A percentile compares a stretch with the other conserved stretches of the same genome.
Evolutionary conservation across 2,797 vertebrate genomes (phyloP).

Genomic region (Manis javanica): DNA sequence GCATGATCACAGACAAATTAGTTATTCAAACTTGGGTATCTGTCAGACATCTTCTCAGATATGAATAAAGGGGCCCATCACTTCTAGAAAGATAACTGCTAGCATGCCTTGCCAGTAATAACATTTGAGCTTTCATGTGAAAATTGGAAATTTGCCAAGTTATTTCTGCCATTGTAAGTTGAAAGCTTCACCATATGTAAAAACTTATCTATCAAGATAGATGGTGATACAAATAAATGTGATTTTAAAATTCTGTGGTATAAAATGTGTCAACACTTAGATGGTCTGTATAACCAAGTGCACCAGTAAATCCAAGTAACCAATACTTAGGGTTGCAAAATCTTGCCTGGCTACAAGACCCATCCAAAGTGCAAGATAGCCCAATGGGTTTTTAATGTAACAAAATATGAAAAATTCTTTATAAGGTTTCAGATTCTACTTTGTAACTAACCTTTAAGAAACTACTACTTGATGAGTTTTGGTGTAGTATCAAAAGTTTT

Average conservation of each 20-base stretch:
- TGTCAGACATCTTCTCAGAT: background rate
- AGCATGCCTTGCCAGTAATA: background rate
- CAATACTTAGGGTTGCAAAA: background rate
- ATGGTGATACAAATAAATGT: background rate
- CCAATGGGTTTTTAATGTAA: background rate
- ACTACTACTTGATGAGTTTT: slow-evolving; percentile 42
- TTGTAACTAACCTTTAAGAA: background rate
- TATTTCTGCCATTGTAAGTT: background rate
- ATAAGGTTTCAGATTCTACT: background rate
- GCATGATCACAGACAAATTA: background rate
- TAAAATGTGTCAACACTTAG: background rate
- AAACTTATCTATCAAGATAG: background rate
- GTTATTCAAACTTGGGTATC: background rate
- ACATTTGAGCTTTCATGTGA: background rate
- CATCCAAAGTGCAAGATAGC: background rate
- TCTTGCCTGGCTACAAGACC: background rate
- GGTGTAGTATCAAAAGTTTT: slow-evolving; percentile 40
- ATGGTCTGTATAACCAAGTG: background rate
- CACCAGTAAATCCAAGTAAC: background rate
- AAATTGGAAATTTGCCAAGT: background rate
- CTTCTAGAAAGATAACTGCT: background rate
- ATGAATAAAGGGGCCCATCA: background rate
- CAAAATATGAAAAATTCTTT: background rate
- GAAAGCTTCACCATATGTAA: background rate
- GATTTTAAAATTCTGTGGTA: background rate